These are phyloP conservation scores for Hippasteria phrygiana DNA, from an alignment of 53 echinoderm and acorn worm species.

Conservation along the genomic window DNA sequence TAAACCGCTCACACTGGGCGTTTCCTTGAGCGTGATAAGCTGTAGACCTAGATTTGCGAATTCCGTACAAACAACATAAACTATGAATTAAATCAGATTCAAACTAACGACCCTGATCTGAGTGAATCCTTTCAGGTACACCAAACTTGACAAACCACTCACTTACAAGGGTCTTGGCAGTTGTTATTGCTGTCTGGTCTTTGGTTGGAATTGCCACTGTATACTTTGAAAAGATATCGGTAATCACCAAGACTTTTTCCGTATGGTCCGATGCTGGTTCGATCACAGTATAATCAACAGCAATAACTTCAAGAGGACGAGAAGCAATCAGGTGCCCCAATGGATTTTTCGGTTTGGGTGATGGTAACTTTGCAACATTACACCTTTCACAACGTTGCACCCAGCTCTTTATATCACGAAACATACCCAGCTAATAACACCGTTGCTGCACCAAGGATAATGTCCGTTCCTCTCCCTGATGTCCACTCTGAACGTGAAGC, in stretches of 20 bases:
- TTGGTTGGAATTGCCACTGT: conserved; percentile 79
- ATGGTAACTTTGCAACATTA: not conserved
- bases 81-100: conserved; percentile 68
- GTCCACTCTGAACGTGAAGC: conserved; percentile 18
- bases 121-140: conserved; percentile 74
- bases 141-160: conserved; percentile 85
- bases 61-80: conserved; percentile 4
- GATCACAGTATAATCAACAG: conserved; percentile 73
- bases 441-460: not conserved
- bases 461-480: conserved; percentile 31
- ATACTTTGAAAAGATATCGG: conserved; percentile 76
- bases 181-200: no score
- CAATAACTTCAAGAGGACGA: conserved; percentile 69
- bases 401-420: conserved; percentile 1
- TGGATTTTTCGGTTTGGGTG: not conserved
- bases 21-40: conserved; percentile 30
- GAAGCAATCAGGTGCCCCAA: conserved; percentile 39
- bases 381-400: not conserved
- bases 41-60: conserved; percentile 14
- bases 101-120: conserved; percentile 85
- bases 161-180: conserved; percentile 67
- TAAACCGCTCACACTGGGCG: no score
- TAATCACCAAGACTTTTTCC: conserved; percentile 78
- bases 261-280: conserved; percentile 52
- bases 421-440: conserved; percentile 13